Conservation (phyloP, 1,140 invertebrate genomes). For the Zaprionus davidi region DNA sequence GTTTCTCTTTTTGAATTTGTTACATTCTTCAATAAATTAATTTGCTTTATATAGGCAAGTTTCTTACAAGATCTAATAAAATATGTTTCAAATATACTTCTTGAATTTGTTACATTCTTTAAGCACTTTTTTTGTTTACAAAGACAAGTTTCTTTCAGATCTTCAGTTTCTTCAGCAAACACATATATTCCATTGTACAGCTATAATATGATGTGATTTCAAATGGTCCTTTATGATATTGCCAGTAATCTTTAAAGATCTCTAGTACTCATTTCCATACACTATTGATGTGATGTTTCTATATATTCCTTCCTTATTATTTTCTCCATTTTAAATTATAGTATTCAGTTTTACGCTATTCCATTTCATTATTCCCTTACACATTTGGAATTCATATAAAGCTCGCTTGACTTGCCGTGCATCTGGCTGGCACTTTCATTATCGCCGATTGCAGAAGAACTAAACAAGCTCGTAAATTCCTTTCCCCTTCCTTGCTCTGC, state of each 20-base stretch:
- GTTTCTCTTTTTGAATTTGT: not conserved
- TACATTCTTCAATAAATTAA: not conserved
- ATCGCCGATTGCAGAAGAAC: constrained; percentile 8
- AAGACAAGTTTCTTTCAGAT: too few species aligned
- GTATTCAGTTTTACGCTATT: not conserved
- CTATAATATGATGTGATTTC: too few species aligned
- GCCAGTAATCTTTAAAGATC: not conserved
- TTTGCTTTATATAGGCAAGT: not conserved
- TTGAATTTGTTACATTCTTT: too few species aligned
- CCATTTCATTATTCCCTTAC: not conserved
- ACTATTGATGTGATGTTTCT: not conserved
- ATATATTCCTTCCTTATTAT: not conserved
- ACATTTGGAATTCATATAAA: not conserved
- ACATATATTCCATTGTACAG: too few species aligned
- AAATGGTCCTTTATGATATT: not conserved
- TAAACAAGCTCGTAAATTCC: constrained; percentile 44
- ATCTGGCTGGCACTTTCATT: constrained; percentile 18
- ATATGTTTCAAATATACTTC: too few species aligned
- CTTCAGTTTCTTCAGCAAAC: too few species aligned
- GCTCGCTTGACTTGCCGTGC: not conserved
- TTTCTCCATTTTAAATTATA: not conserved
- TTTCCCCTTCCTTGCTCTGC: not conserved
- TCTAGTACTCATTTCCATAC: not conserved
- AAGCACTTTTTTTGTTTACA: too few species aligned
- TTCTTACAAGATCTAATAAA: too few species aligned